These are phyloP conservation scores for Pogonomyrmex barbatus DNA, from an alignment of 1,140 invertebrate genomes.

Conservation along the genomic window DNA sequence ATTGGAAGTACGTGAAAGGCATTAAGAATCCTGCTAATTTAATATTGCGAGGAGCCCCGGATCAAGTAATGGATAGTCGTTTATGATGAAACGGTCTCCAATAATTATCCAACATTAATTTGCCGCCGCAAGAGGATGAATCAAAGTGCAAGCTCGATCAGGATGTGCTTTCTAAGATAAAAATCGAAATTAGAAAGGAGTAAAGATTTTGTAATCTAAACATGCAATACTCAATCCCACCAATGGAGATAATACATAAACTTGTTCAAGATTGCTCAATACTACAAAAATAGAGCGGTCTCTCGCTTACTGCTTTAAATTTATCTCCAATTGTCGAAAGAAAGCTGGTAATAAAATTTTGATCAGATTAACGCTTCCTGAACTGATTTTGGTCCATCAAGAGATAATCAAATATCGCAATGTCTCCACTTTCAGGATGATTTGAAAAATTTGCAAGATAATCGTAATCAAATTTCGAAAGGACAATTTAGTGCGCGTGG, in stretches of 20 bases:
- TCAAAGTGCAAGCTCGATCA: too few relatives aligned
- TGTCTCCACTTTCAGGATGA: neutral
- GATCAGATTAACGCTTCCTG: too few relatives aligned
- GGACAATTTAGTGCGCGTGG: neutral
- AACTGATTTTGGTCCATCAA: too few relatives aligned
- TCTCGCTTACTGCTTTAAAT: neutral
- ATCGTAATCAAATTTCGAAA: neutral
- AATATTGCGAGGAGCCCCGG: constrained; percentile 68
- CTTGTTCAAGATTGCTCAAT: neutral
- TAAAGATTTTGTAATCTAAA: neutral
- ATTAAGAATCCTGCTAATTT: constrained; percentile 76
- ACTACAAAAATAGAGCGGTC: neutral
- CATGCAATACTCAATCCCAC: neutral
- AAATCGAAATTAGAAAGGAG: neutral
- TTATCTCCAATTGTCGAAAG: neutral
- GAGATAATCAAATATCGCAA: neutral
- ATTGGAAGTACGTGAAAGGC: neutral
- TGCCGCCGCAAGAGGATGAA: too few relatives aligned
- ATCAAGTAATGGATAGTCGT: neutral
- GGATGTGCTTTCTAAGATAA: neutral
- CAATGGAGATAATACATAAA: neutral
- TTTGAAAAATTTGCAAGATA: neutral
- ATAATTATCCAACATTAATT: neutral
- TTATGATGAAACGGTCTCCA: neutral
- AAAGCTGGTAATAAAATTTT: too few relatives aligned